These are phyloP conservation scores for Dicranocentrus wangi DNA, from an alignment of 2,888 invertebrate genomes.

Conservation along the genomic window DNA sequence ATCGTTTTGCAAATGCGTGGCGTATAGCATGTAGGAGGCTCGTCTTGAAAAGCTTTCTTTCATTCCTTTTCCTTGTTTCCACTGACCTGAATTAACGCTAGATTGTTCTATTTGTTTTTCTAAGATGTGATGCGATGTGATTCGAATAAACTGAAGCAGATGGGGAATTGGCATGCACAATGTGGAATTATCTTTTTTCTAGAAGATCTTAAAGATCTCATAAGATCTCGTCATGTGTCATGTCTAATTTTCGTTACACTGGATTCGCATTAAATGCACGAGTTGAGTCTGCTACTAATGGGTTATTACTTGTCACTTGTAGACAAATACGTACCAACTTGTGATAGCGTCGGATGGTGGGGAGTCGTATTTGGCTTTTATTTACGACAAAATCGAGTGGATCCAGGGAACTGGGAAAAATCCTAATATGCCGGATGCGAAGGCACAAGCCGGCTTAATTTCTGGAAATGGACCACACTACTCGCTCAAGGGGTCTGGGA, in stretches of 20 bases:
- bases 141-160: constrained; percentile 24
- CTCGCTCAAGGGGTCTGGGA: constrained; percentile 89
- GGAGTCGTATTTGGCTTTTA: constrained; percentile 88
- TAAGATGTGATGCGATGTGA: background rate
- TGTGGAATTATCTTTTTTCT: too few species aligned
- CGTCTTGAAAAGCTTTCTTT: background rate
- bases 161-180: constrained; percentile 16
- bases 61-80: constrained; percentile 24
- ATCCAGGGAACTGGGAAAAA: constrained; percentile 83
- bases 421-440: constrained; percentile 88
- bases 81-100: constrained; percentile 34
- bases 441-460: constrained; percentile 94
- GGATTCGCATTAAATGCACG: too few species aligned
- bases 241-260: background rate
- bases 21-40: too few species aligned
- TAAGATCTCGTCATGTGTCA: constrained; percentile 18
- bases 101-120: constrained; percentile 13
- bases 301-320: constrained; percentile 37
- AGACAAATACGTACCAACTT: constrained; percentile 91
- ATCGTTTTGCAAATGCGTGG: background rate
- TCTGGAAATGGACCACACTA: constrained; percentile 86
- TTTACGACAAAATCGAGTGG: constrained; percentile 95
- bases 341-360: constrained; percentile 83
- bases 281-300: too few species aligned
- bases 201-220: too few species aligned